These are phyloP conservation scores for Prunella himalayana DNA, from an alignment of 2,113 vertebrate species.

Conservation along the genomic window DNA sequence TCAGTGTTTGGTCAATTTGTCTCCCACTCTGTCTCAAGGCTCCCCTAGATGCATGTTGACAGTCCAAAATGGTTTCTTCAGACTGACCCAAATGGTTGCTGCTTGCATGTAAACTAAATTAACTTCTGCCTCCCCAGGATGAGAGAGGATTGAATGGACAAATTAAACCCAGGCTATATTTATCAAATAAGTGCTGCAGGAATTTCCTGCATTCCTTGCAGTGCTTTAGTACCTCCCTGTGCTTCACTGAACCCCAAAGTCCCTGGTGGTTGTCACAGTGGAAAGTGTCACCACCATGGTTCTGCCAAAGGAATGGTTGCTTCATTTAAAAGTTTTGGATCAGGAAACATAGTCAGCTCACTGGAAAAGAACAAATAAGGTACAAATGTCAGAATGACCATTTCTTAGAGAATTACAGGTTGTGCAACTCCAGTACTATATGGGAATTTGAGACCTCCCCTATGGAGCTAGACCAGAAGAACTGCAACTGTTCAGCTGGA, in stretches of 20 bases:
- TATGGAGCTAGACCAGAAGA: background rate
- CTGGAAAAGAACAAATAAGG: background rate
- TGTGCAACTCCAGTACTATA: background rate
- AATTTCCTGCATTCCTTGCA: background rate
- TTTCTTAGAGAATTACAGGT: background rate
- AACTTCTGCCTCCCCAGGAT: background rate
- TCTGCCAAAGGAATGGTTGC: background rate
- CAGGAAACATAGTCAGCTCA: background rate
- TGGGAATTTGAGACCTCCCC: background rate
- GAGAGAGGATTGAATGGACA: background rate
- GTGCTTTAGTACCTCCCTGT: background rate
- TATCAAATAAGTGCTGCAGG: background rate
- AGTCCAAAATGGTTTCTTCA: background rate
- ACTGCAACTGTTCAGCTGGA: background rate
- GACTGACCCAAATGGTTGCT: background rate
- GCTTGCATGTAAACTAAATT: background rate
- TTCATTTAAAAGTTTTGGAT: background rate
- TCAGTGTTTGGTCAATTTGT: conserved; percentile 36
- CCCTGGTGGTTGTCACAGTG: background rate
- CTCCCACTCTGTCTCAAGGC: background rate
- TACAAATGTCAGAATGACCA: background rate
- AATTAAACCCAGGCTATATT: background rate
- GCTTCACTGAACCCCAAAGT: background rate
- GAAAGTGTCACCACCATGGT: background rate
- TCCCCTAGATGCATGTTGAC: background rate